phyloP scores from a whole-genome alignment of 2,888 invertebrate genomes.

The Glyphotaelius pellucidus region DNA sequence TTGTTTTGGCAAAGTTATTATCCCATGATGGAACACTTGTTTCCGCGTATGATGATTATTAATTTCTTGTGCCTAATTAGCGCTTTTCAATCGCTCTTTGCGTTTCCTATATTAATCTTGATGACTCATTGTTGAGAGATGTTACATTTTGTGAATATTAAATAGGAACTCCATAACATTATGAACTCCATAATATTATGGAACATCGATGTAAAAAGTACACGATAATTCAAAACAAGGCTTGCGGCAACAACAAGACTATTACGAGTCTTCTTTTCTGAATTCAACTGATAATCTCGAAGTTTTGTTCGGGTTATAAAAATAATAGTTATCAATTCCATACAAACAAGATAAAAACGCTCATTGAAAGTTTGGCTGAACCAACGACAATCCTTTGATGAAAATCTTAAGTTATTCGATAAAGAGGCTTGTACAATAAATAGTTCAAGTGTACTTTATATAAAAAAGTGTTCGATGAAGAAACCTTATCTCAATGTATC shows the following conservation, averaged over 20 bases:
- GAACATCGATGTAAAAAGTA: not conserved
- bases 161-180: too few species aligned
- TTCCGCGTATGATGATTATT: conserved; percentile 15
- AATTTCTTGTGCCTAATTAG: not conserved
- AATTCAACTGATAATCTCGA: not conserved
- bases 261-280: not conserved
- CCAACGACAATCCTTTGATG: not conserved
- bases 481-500: not conserved
- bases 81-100: not conserved
- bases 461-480: not conserved
- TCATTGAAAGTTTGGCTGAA: not conserved
- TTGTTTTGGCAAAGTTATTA: conserved; percentile 36
- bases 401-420: not conserved
- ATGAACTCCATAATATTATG: too few species aligned
- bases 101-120: not conserved
- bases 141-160: not conserved
- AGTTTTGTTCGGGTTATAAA: not conserved
- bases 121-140: not conserved
- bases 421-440: not conserved
- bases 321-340: not conserved
- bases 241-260: not conserved
- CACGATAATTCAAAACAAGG: not conserved
- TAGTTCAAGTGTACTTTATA: not conserved
- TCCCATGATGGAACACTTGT: conserved; percentile 1
- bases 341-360: not conserved